Base-by-base conservation (phyloP, 2,888 invertebrate species). In the Choreutis nemorana region DNA sequence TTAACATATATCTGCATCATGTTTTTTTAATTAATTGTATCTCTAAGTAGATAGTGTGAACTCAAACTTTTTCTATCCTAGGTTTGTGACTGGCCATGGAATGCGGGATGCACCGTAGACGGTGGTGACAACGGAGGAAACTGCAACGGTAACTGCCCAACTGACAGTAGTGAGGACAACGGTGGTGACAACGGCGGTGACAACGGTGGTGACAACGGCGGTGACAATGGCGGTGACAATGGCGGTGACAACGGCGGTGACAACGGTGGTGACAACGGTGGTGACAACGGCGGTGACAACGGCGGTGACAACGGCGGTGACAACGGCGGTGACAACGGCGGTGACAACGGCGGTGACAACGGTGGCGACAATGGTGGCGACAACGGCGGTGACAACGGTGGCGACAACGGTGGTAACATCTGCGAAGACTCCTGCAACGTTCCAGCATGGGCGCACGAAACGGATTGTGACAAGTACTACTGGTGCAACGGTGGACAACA, bases 391-490 rank as follows among this genome's bases (percentile, higher is more conserved):
- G 31, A 26, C 9, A n/a, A 23, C n/a, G 28, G 20, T n/a, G 28
- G 14, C 2, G 30, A 15, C 1, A 31, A 23, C 1, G 35, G 36
- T 14, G 29, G 30, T 22, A 35, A 44, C 13, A 54, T 32, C 41
- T 73, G 75, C 36, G 30, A 35, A 13, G 35, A 48, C 0, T 35
- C 37, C 6, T 77, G 75, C 49, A 59, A 75, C 33, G 38, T 60
- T 2, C 43, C 50, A 0, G 64, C 70, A 0, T 77, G 73, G 72
- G 52, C 59, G 0, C 68, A 75, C 26, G 56, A 52, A 2, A 51
- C 41, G 0, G 65, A 66, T 12, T 73, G 77, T 23, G 66, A 73
- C 36, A 75, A 73, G 27, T 77, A 50, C 53, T 77, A 63, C 60
- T 35, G 46, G 0, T 78, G 77, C 26, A 45, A 56, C 2, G 64